Conservation (phyloP, 2,113 vertebrate species). For the Jaculus jaculus region DNA sequence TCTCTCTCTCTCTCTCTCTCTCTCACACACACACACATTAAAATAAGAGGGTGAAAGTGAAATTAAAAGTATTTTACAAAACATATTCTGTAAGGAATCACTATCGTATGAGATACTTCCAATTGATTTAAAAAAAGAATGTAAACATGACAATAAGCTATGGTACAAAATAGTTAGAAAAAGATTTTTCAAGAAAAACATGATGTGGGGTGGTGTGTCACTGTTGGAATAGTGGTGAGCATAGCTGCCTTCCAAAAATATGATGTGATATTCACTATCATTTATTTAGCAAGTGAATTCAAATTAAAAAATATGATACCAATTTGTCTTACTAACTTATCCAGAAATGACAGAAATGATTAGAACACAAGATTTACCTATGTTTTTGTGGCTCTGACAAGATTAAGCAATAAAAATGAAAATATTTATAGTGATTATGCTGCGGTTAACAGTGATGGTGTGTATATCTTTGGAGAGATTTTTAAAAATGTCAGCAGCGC, state of each 20-base stretch:
- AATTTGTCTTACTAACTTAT: not conserved
- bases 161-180: not conserved
- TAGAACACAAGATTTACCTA: not conserved
- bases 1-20: too few relatives aligned
- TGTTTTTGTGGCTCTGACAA: not conserved
- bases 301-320: not conserved
- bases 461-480: not conserved
- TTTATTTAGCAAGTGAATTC: not conserved
- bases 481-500: too few relatives aligned
- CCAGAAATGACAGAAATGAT: not conserved
- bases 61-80: not conserved
- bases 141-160: not conserved
- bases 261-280: not conserved
- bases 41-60: not conserved
- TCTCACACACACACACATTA: not conserved
- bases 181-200: not conserved
- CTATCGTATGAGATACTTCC: not conserved
- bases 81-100: not conserved
- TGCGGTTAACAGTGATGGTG: not conserved
- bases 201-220: too few relatives aligned
- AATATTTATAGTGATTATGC: not conserved
- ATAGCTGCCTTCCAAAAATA: not conserved
- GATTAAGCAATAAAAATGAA: not conserved
- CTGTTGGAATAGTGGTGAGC: too few relatives aligned
- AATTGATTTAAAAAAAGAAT: constrained; percentile 1